phyloP scores from a whole-genome alignment of 2,888 invertebrate species.

The Tetragonisca angustula region DNA sequence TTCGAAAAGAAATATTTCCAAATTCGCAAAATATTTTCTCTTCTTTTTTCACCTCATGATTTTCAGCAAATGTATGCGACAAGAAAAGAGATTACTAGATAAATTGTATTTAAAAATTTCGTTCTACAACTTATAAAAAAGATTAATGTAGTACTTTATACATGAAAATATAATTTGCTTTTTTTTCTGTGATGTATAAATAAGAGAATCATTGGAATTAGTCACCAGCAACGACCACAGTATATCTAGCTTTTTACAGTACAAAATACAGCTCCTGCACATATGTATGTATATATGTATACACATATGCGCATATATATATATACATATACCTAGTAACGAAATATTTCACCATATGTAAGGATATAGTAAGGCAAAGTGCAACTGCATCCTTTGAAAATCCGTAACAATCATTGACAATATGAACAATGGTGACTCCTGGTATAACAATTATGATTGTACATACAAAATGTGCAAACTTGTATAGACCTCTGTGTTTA shows the following conservation, averaged over 20 bases:
- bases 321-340: conserved; percentile 80
- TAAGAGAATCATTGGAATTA: conserved; percentile 67
- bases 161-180: conserved; percentile 68
- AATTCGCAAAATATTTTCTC: conserved; percentile 31
- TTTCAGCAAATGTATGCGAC: conserved; percentile 36
- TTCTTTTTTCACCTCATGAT: conserved; percentile 40
- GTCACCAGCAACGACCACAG: conserved; percentile 81
- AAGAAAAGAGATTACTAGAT: conserved; percentile 49
- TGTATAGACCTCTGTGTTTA: conserved; percentile 71
- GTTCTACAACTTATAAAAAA: conserved; percentile 62
- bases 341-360: conserved; percentile 78
- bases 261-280: conserved; percentile 83
- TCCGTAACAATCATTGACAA: conserved; percentile 56
- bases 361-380: conserved; percentile 77
- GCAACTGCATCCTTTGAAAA: conserved; percentile 50
- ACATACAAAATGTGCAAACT: conserved; percentile 76
- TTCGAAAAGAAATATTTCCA: conserved; percentile 37
- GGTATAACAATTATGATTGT: conserved; percentile 73
- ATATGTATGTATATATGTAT: conserved; percentile 76
- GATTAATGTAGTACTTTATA: conserved; percentile 59
- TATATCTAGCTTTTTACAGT: conserved; percentile 83
- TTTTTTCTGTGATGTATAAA: conserved; percentile 65
- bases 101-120: conserved; percentile 65
- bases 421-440: conserved; percentile 68
- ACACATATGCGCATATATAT: conserved; percentile 70